Evolutionary conservation across 2,797 vertebrate genomes (phyloP).

Genomic region (Chrysolophus pictus): DNA sequence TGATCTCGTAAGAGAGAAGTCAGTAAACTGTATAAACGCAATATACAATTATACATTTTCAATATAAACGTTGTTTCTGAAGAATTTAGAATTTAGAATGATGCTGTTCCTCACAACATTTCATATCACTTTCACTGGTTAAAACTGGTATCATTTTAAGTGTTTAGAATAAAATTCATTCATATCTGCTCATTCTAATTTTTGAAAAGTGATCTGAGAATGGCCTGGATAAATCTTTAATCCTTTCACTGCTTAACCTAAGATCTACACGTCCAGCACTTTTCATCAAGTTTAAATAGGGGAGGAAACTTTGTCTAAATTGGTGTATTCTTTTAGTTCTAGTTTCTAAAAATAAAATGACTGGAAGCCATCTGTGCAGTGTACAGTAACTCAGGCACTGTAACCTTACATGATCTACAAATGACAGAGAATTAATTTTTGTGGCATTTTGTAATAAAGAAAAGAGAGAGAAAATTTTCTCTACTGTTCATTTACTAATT

Average conservation of each 20-base stretch:
- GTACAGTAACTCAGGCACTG: not conserved
- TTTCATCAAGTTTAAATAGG: not conserved
- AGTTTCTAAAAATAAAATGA: conserved; percentile 9
- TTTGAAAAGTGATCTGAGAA: not conserved
- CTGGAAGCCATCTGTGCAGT: not conserved
- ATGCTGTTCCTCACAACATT: not conserved
- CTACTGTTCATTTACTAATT: not conserved
- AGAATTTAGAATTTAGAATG: not conserved
- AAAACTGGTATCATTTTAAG: not conserved
- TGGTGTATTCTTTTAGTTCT: not conserved
- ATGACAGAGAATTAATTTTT: not conserved
- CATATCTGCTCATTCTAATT: not conserved
- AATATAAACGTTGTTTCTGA: not conserved
- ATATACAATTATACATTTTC: not conserved
- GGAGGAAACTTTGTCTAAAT: not conserved
- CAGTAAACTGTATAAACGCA: not conserved
- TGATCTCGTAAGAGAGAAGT: not conserved
- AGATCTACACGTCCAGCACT: not conserved
- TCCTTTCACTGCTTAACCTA: not conserved
- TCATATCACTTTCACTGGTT: not conserved
- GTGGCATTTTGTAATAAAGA: not conserved
- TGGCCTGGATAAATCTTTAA: not conserved
- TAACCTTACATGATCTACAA: not conserved
- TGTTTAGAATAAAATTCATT: not conserved
- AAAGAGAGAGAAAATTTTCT: not conserved